phyloP scores from a whole-genome alignment of 2,797 vertebrate species.

The Pantherophis alleghaniensis region DNA sequence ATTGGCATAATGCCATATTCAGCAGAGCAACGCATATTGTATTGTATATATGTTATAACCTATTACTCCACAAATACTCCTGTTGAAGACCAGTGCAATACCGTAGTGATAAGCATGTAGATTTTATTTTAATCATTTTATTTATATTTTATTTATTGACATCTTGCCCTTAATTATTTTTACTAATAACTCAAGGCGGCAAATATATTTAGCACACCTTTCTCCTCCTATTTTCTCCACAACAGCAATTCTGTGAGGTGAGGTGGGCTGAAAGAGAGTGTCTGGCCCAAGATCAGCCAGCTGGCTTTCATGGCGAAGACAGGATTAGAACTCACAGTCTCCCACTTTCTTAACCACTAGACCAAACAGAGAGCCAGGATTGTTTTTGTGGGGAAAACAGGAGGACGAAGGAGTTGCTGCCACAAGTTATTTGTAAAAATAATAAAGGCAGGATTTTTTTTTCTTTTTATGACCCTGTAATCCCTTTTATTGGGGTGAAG shows the following conservation, averaged over 20 bases:
- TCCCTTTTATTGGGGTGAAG: background rate
- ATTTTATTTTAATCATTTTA: background rate
- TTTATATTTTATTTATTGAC: background rate
- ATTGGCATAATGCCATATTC: background rate
- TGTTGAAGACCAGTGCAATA: background rate
- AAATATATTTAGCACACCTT: background rate
- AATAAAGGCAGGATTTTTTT: background rate
- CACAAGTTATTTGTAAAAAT: background rate
- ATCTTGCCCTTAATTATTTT: background rate
- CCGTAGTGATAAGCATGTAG: background rate
- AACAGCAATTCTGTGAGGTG: background rate
- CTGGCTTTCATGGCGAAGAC: background rate
- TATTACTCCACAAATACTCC: background rate
- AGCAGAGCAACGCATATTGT: background rate
- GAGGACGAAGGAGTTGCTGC: background rate
- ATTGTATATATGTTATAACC: background rate
- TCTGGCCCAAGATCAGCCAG: background rate
- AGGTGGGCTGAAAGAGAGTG: background rate
- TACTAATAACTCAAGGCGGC: background rate
- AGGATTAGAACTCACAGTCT: background rate
- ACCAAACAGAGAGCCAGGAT: background rate
- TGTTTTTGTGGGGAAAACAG: background rate
- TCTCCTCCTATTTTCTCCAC: background rate
- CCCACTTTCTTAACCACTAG: background rate
- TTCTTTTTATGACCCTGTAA: background rate